Conservation (phyloP, 2,888 invertebrate species). For the Catocala nupta region DNA sequence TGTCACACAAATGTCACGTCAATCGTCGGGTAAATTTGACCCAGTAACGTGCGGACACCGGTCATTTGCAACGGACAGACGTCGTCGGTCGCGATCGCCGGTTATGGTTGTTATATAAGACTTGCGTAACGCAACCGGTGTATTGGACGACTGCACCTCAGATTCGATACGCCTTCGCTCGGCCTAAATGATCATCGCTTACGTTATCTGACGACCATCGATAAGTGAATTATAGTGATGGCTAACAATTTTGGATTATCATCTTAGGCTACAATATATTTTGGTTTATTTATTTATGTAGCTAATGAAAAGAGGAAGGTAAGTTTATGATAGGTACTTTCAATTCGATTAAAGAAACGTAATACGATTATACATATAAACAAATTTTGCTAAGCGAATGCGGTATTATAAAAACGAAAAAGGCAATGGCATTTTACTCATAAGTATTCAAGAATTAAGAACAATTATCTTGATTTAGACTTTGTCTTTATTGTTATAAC, state of each 20-base stretch:
- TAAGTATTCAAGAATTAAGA: too few species aligned
- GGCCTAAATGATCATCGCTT: conserved; percentile 36
- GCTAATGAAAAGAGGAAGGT: background rate
- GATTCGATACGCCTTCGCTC: conserved; percentile 34
- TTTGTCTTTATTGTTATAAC: background rate
- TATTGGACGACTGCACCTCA: conserved; percentile 57
- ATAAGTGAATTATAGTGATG: conserved; percentile 34
- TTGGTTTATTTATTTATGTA: conserved; percentile 14
- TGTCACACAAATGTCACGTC: conserved; percentile 56
- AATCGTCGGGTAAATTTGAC: conserved; percentile 61
- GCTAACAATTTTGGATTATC: conserved; percentile 24
- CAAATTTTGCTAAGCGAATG: too few species aligned
- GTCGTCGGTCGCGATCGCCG: conserved; percentile 53
- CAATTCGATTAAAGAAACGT: too few species aligned
- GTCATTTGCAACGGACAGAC: conserved; percentile 65
- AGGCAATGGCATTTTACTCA: too few species aligned
- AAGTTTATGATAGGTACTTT: too few species aligned
- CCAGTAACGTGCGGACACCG: conserved; percentile 63
- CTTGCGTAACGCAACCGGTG: conserved; percentile 66
- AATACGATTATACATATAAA: too few species aligned
- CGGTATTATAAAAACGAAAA: too few species aligned
- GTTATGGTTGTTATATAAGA: conserved; percentile 64
- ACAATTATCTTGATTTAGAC: too few species aligned
- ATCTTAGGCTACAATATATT: background rate
- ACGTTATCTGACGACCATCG: conserved; percentile 36